Base-by-base conservation (phyloP, 2,888 invertebrate species). In the Drosophila maculinotata region DNA sequence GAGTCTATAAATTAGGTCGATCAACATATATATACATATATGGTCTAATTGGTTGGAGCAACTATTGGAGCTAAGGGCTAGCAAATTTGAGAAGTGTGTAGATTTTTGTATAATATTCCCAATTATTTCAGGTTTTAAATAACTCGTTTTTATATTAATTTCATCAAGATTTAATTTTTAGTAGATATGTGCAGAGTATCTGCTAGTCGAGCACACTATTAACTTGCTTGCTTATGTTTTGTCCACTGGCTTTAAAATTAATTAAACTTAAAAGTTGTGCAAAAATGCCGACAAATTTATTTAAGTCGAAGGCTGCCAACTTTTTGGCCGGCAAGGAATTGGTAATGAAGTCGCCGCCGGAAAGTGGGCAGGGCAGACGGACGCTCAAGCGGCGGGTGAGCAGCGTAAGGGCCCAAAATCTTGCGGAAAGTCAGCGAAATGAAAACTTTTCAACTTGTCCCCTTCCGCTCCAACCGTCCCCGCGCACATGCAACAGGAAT, bases 271-370 rank as follows among this genome's bases (percentile, higher is more conserved):
- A 79, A 67, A 69, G 58, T 74, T 71, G 52, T 9, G 57, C 39
- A 66, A 69, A 78, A 78, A 78, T 81, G 67, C 67, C 45, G 57
- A 76, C 69, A 82, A 79, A 79, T 79, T 79, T 62, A 62, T 79
- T 82, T 69, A 79, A 72, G 76, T 76, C 65, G 41, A 66, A 38
- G 45, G 39, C 56, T 38, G 41, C 17, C 47, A 70, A 75, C 57
- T 63, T 75, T 74, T 54, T 58, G 14, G 41, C 23, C 45, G 48
- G 36, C 59, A 53, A 30, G 44, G 58, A 56, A 68, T 62, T 71
- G 57, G 57, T 76, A 76, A 79, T 79, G 68, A 76, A 79, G 64
- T 68, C 53, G 51, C 59, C 36, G 54, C 17, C 31, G 20, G 23
- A 17, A 52, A 31, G 14, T 25, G 8, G 51, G 28, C 17, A 10